Evolutionary conservation across 2,888 invertebrate genomes (phyloP).

Genomic region (Metallyticus violacea): DNA sequence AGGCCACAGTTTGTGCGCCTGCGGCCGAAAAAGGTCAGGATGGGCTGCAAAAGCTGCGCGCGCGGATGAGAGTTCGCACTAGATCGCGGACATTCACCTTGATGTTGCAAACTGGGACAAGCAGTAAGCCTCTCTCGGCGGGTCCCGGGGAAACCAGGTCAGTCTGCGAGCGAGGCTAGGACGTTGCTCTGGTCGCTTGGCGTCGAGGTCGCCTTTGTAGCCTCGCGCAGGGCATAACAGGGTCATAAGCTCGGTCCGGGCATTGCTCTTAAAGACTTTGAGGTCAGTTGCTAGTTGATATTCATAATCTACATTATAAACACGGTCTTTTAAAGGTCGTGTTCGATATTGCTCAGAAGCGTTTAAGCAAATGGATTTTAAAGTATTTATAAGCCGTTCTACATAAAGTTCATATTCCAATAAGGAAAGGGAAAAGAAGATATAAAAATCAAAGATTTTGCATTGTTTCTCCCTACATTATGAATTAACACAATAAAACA

Average conservation of each 20-base stretch:
- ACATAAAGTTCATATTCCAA: too few species aligned
- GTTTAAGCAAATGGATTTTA: too few species aligned
- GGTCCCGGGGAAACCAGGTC: constrained; percentile 24
- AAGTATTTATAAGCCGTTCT: too few species aligned
- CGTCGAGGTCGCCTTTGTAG: constrained; percentile 39
- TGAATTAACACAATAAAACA: too few species aligned
- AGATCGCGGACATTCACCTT: constrained; percentile 43
- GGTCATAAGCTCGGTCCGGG: not conserved
- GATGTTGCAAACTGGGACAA: constrained; percentile 36
- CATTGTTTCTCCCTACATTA: too few species aligned
- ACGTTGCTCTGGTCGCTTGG: constrained; percentile 39
- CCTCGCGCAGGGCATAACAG: not conserved
- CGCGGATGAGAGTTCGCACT: constrained; percentile 17
- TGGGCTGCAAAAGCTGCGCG: constrained; percentile 10
- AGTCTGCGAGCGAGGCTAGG: constrained; percentile 29
- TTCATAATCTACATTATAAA: not conserved
- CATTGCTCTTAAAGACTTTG: not conserved
- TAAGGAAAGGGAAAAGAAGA: too few species aligned
- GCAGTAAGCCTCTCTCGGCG: constrained; percentile 22
- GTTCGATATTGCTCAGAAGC: too few species aligned
- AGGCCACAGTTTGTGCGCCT: not conserved
- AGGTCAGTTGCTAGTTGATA: not conserved
- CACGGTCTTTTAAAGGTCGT: not conserved
- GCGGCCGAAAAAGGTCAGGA: not conserved
- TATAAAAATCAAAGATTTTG: too few species aligned